Evolutionary conservation across 2,797 vertebrate genomes (phyloP).

Genomic region (Fistularia tabacaria): DNA sequence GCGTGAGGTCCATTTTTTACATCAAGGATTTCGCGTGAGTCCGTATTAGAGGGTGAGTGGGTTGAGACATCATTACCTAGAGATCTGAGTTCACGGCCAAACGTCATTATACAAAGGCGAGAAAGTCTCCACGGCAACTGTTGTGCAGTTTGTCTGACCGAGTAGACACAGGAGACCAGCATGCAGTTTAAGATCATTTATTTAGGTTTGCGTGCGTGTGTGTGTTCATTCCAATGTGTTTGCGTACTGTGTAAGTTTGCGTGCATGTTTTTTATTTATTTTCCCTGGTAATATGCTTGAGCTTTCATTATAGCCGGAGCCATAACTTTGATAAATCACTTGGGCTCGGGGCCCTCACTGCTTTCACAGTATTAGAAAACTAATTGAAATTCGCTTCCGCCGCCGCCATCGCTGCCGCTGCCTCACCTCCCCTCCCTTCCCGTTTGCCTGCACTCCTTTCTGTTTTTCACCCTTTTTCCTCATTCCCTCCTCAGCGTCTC

Average conservation of each 20-base stretch:
- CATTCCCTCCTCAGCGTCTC: slow-evolving; percentile 27
- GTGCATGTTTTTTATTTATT: slow-evolving; percentile 64
- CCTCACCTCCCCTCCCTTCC: slow-evolving; percentile 3
- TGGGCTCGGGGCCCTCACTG: slow-evolving; percentile 71
- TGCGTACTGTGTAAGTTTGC: slow-evolving; percentile 18
- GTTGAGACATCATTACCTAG: slow-evolving; percentile 45
- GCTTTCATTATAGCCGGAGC: slow-evolving; percentile 76
- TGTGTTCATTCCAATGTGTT: slow-evolving; percentile 1
- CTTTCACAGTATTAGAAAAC: slow-evolving; percentile 79
- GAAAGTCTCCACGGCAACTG: slow-evolving; percentile 37
- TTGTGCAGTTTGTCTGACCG: slow-evolving; percentile 37
- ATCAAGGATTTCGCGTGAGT: not conserved
- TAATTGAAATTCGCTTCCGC: slow-evolving; percentile 77
- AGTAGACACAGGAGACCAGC: slow-evolving; percentile 40
- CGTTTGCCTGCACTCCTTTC: slow-evolving; percentile 5
- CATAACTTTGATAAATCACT: slow-evolving; percentile 84
- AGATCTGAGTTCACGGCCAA: slow-evolving; percentile 38
- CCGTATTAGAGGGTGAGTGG: slow-evolving; percentile 5
- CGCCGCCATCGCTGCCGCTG: slow-evolving; percentile 26
- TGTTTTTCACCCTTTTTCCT: slow-evolving; percentile 1
- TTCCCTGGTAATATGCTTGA: slow-evolving; percentile 69
- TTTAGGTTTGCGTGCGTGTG: slow-evolving; percentile 32
- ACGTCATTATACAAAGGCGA: slow-evolving; percentile 55
- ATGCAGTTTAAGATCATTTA: slow-evolving; percentile 55
- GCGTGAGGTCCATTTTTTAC: no score